phyloP scores from a whole-genome alignment of 2,888 invertebrate species.

The Scaeva pyrastri region DNA sequence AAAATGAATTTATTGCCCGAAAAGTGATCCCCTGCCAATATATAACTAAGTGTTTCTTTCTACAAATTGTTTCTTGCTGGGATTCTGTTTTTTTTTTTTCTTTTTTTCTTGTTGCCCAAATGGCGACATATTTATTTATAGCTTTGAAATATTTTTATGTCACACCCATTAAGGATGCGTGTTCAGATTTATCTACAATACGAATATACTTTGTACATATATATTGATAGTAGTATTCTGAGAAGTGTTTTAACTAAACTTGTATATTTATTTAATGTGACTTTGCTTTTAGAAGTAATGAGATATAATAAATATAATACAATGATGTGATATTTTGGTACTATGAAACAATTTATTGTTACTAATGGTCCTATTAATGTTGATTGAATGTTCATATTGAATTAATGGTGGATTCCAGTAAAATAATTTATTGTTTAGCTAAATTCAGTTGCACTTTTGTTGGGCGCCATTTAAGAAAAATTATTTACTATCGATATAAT shows the following conservation, averaged over 20 bases:
- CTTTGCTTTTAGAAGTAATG: slow-evolving; percentile 61
- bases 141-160: slow-evolving; percentile 76
- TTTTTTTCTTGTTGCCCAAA: slow-evolving; percentile 39
- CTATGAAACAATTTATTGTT: slow-evolving; percentile 64
- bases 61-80: slow-evolving; percentile 74
- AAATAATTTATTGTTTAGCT: no score
- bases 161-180: slow-evolving; percentile 69
- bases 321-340: slow-evolving; percentile 7
- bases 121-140: slow-evolving; percentile 79
- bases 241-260: slow-evolving; percentile 35
- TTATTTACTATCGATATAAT: no score
- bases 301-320: slow-evolving; percentile 12
- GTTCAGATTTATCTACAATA: background rate
- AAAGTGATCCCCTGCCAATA: slow-evolving; percentile 59
- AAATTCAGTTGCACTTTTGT: no score
- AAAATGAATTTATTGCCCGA: slow-evolving; percentile 56
- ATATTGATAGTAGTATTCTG: slow-evolving; percentile 21
- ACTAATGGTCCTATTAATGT: slow-evolving; percentile 44
- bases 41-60: slow-evolving; percentile 77
- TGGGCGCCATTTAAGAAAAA: no score
- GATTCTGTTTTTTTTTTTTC: background rate
- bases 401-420: no score
- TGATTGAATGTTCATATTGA: background rate
- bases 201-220: background rate
- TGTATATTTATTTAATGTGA: slow-evolving; percentile 75